Evolutionary conservation across 2,888 invertebrate genomes (phyloP).

Genomic region (Dasypogon diadema): DNA sequence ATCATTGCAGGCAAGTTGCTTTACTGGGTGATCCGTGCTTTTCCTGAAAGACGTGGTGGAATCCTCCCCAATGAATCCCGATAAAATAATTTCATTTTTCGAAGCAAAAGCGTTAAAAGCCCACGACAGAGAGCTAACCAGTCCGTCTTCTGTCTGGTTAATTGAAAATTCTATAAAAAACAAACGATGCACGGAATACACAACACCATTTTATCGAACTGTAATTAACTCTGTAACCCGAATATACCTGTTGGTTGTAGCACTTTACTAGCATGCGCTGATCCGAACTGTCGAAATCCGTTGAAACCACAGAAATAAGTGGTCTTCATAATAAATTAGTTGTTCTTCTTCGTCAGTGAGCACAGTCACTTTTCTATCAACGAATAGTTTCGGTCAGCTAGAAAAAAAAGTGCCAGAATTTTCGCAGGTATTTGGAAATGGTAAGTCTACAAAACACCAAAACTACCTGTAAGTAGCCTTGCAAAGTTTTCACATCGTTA

Average conservation of each 20-base stretch:
- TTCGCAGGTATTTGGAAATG: too few relatives aligned
- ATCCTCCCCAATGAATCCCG: constrained; percentile 60
- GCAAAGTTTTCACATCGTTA: too few relatives aligned
- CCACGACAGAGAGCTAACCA: constrained; percentile 63
- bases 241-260: constrained; percentile 52
- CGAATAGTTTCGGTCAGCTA: not conserved
- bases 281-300: constrained; percentile 65
- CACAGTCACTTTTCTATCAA: not conserved
- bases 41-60: constrained; percentile 57
- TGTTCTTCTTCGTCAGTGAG: not conserved
- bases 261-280: constrained; percentile 57
- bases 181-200: too few relatives aligned
- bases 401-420: too few relatives aligned
- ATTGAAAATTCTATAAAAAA: constrained; percentile 50
- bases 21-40: constrained; percentile 58
- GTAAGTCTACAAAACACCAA: too few relatives aligned
- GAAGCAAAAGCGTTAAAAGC: constrained; percentile 62
- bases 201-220: too few relatives aligned
- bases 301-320: constrained; percentile 62
- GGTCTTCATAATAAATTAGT: constrained; percentile 22
- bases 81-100: constrained; percentile 58
- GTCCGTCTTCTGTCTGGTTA: not conserved
- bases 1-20: constrained; percentile 61
- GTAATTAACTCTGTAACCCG: not conserved
- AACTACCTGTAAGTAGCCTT: too few relatives aligned